phyloP scores from a whole-genome alignment of 2,888 invertebrate genomes.

The Eupithecia tripunctaria region DNA sequence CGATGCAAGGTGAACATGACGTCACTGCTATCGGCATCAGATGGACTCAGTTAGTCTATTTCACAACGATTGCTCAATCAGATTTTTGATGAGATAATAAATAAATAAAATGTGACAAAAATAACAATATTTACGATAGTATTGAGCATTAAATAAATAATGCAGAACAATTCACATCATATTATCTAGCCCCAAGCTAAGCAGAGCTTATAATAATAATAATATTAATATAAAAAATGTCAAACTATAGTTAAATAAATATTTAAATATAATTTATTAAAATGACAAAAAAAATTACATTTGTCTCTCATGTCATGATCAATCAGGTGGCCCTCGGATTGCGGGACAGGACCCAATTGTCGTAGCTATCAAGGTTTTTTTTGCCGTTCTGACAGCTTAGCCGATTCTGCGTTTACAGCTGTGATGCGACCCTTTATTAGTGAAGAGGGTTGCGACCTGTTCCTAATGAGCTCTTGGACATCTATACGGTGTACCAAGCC shows the following conservation, averaged over 20 bases:
- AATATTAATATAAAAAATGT: too few species aligned
- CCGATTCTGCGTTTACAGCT: not conserved
- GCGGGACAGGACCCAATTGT: not conserved
- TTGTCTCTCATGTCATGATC: too few species aligned
- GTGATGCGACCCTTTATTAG: not conserved
- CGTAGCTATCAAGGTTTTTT: not conserved
- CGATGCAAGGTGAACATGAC: not conserved
- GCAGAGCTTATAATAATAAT: too few species aligned
- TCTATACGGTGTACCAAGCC: not conserved
- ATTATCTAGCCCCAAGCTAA: too few species aligned
- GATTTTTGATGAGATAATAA: too few species aligned
- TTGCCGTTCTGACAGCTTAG: not conserved
- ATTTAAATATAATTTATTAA: too few species aligned
- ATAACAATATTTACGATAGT: not conserved
- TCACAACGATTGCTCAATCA: not conserved
- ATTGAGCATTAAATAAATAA: not conserved
- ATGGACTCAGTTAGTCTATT: not conserved
- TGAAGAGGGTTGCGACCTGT: not conserved
- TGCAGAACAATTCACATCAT: too few species aligned
- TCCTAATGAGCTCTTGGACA: not conserved
- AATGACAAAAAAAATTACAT: too few species aligned
- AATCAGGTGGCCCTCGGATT: not conserved
- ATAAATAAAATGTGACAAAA: not conserved
- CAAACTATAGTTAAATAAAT: too few species aligned
- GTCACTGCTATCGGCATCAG: not conserved